A percentile compares a stretch with the other conserved stretches of the same genome.
Evolutionary conservation across 2,113 vertebrate species (phyloP).

Genomic region (Pteropus alecto): DNA sequence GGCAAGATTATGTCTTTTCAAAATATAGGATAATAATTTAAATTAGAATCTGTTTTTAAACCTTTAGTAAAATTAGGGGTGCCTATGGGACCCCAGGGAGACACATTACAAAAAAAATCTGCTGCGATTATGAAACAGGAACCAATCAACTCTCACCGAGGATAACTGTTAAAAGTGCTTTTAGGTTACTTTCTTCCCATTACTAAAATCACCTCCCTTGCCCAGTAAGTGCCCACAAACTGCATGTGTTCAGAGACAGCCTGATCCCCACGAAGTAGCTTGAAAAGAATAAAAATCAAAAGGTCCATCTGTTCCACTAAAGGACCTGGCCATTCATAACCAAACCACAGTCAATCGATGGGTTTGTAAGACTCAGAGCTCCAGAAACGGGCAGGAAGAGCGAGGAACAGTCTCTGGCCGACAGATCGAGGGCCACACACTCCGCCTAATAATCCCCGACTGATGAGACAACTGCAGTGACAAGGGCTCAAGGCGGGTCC

Average conservation of each 20-base stretch:
- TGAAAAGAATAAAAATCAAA: background rate
- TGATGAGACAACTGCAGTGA: slow-evolving; percentile 62
- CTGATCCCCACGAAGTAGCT: background rate
- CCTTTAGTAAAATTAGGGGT: background rate
- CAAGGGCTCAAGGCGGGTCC: slow-evolving; percentile 51
- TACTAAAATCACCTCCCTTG: background rate
- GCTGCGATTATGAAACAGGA: slow-evolving; percentile 16
- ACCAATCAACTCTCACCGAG: background rate
- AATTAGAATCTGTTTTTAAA: background rate
- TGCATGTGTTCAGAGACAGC: background rate
- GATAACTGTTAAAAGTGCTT: background rate
- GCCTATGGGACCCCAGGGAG: background rate
- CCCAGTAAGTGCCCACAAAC: background rate
- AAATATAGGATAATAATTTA: slow-evolving; percentile 79
- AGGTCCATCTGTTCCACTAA: background rate
- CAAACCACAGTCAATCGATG: background rate
- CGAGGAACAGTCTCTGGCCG: slow-evolving; percentile 10
- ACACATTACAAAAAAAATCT: background rate
- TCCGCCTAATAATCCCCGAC: slow-evolving; percentile 47
- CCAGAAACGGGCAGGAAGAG: background rate
- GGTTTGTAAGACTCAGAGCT: background rate
- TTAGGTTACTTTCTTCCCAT: background rate
- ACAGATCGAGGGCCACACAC: background rate
- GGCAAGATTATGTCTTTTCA: slow-evolving; percentile 61
- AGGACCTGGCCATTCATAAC: background rate